A percentile compares a stretch with the other conserved stretches of the same genome.
phyloP scores from a whole-genome alignment of 2,113 vertebrate genomes.

The Hemiprocne comata region DNA sequence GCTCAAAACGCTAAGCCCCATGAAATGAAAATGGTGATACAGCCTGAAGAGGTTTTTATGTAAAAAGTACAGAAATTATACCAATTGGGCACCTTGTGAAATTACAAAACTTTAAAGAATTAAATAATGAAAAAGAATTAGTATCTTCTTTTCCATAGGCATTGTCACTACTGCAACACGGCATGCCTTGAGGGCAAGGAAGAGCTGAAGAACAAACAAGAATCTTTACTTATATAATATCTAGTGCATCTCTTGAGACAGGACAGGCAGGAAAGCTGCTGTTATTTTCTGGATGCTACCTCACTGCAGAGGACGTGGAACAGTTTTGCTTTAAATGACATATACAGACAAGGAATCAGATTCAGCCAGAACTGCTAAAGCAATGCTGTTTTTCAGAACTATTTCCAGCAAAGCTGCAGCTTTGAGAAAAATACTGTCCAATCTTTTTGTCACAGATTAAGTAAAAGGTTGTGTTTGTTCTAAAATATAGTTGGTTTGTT shows the following conservation, averaged over 20 bases:
- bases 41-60: too few relatives aligned
- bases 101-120: too few relatives aligned
- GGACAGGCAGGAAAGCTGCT: neutral
- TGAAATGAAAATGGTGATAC: neutral
- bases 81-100: too few relatives aligned
- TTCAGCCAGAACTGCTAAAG: neutral
- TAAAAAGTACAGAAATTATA: too few relatives aligned
- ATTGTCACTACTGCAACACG: neutral
- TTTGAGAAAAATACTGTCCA: neutral
- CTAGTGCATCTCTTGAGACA: neutral
- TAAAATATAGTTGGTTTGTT: neutral
- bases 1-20: neutral
- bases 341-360: neutral
- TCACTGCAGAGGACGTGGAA: neutral
- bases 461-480: neutral
- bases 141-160: neutral
- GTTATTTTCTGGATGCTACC: neutral
- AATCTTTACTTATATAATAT: neutral
- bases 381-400: neutral
- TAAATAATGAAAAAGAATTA: neutral
- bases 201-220: neutral
- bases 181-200: neutral
- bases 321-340: neutral
- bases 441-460: neutral
- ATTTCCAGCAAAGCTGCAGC: neutral